Evolutionary conservation across 1,140 invertebrate species (phyloP).

Genomic region (Palaemon carinicauda): DNA sequence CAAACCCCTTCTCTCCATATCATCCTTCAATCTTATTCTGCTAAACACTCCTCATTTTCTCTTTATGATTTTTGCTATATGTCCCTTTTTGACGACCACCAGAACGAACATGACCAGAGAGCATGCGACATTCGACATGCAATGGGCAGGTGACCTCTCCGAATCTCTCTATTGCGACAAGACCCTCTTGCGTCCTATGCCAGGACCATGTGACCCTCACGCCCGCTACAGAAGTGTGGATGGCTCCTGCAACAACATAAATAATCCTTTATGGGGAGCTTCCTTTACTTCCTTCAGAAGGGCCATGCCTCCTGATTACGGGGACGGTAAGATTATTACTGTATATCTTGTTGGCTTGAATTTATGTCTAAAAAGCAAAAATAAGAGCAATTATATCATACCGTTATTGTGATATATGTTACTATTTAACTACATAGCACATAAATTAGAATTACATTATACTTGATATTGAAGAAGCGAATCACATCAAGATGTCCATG

Average conservation of each 20-base stretch:
- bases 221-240: constrained; percentile 67
- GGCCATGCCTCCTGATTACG: constrained; percentile 62
- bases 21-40: too few species aligned
- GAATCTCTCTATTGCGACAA: constrained; percentile 28
- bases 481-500: too few species aligned
- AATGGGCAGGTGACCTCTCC: constrained; percentile 35
- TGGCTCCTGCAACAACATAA: constrained; percentile 73
- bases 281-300: constrained; percentile 69
- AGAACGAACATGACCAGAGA: constrained; percentile 36
- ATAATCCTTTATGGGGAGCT: constrained; percentile 69
- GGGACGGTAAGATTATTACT: constrained; percentile 54
- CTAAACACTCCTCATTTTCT: too few species aligned
- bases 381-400: too few species aligned
- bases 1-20: too few species aligned
- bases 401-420: too few species aligned
- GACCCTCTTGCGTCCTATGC: neutral
- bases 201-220: neutral
- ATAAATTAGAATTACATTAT: neutral
- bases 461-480: neutral
- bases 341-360: too few species aligned
- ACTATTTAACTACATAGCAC: too few species aligned
- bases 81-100: neutral
- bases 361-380: too few species aligned
- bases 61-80: too few species aligned
- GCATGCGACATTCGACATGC: constrained; percentile 12